Base-by-base conservation (phyloP, 2,888 invertebrate species). In the Petrolisthes manimaculis region DNA sequence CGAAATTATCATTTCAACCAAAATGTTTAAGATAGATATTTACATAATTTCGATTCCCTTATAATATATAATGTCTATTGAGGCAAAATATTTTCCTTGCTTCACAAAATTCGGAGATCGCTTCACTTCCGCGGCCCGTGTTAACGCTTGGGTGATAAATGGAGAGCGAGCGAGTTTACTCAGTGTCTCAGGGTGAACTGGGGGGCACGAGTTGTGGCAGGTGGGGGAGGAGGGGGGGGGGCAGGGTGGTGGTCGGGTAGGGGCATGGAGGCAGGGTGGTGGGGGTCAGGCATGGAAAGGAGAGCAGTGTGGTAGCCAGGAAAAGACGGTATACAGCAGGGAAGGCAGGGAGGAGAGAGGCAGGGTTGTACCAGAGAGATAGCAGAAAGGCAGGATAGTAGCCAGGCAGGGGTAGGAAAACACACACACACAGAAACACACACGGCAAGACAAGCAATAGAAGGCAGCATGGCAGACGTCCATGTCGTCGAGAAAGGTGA, bases 241-340 rank as follows among this genome's bases (percentile, higher is more conserved):
- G 24, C n/a, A 74, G 74, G 24, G 79, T 21, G 79, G 53, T 5
- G n/a, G 79, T n/a, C n/a, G n/a, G n/a, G n/a, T n/a, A 37, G 79
- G 53, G 54, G 53, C 18, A 79, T 14, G 37, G 24, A 79, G 79
- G 24, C 6, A 79, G 79, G 24, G 37, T 37, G 79, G 24, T 6
- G 37, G 79, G 37, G n/a, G n/a, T n/a, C 8, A 79, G 79, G 24
- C n/a, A 79, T n/a, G 51, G 37, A 24, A 12, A 24, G 61, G 61
- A 61, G 61, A 61, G 61, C n/a, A 61, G 61, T 6, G 61, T 61
- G 61, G 61, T 14, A 61, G 61, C 8, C 61, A 61, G 61, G 61
- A 9, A 61, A n/a, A n/a, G n/a, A n/a, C n/a, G n/a, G n/a, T n/a
- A n/a, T n/a, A n/a, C n/a, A n/a, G n/a, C n/a, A n/a, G 14, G 61